Evolutionary conservation across 1,140 invertebrate genomes (phyloP), one percentile per base, ranked within the genome.

Genomic region (Camponotus vicinus): DNA sequence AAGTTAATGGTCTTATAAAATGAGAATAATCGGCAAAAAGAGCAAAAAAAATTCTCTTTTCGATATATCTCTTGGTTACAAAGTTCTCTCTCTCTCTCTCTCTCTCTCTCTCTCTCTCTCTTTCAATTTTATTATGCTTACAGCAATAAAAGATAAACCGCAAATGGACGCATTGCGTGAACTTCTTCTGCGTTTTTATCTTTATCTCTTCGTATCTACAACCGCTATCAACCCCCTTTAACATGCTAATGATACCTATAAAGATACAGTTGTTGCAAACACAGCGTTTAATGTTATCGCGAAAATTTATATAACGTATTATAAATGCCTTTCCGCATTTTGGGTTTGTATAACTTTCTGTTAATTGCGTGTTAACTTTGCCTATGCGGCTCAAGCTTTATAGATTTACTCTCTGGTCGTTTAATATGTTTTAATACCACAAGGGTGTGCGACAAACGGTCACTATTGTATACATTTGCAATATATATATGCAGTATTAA

Each of bases 21-120:
- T 21, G 57, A 49, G 57, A 57, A 89, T 64, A 86, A 82, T 89
- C 82, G 63, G 21, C 2, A 67, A 70, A 66, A 86, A n/a, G 49
- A 49, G 37, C 9, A 18, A 18, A 27, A 34, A 9, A 61, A 61
- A 85, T 86, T 77, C 83, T 77, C 70, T 63, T 86, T 76, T 69
- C 67, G 52, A 88, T 75, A 49, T 27, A 86, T 0, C 8, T 13
- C n/a, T 21, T 27, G 66, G 71, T 67, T 78, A 73, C 59, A 76
- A 52, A 32, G 34, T 42, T 37, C 76, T 64, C 18, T 55, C 52
- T 18, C 18, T 27, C 27, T 27, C 27, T 27, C 27, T 61, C 21
- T 13, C 11, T 63, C 3, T 7, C 3, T 9, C 7, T 45, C 15
- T 59, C 61, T 61, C 21, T 13, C 11, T 63, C 3, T 7, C 3